phyloP scores from a whole-genome alignment of 2,888 invertebrate genomes.

The Meteorus colon region DNA sequence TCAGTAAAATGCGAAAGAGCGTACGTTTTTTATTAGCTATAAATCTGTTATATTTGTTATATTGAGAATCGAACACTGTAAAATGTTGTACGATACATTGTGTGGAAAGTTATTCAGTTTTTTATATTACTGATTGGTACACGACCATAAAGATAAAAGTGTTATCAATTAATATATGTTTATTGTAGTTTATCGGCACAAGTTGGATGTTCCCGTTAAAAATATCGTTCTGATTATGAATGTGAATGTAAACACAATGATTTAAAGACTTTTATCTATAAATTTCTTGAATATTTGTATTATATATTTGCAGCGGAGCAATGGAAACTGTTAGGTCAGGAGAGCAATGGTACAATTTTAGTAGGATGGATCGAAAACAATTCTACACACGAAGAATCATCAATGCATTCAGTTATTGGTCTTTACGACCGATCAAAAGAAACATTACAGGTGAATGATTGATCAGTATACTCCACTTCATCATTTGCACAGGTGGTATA shows the following conservation, averaged over 20 bases:
- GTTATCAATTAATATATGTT: not conserved
- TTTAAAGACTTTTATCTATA: not conserved
- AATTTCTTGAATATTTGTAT: not conserved
- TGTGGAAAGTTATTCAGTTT: not conserved
- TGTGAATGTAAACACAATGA: not conserved
- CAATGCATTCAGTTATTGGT: constrained; percentile 66
- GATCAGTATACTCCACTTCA: not conserved
- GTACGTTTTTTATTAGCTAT: too few relatives aligned
- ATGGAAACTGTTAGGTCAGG: constrained; percentile 88
- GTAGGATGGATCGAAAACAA: constrained; percentile 79
- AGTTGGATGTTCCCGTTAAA: not conserved
- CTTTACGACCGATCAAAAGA: constrained; percentile 65
- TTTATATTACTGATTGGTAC: not conserved
- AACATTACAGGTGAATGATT: constrained; percentile 60
- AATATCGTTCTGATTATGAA: not conserved
- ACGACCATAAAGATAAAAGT: constrained; percentile 15
- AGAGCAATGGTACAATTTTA: constrained; percentile 83
- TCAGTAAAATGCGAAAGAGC: too few relatives aligned
- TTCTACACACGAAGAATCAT: constrained; percentile 45
- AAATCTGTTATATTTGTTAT: not conserved
- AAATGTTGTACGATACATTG: not conserved
- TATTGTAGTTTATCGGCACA: not conserved
- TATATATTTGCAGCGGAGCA: constrained; percentile 76
- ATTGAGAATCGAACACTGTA: not conserved
- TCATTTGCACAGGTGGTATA: constrained; percentile 6